Evolutionary conservation across 1,140 invertebrate species (phyloP).

Genomic region (Drosophila gunungcola): DNA sequence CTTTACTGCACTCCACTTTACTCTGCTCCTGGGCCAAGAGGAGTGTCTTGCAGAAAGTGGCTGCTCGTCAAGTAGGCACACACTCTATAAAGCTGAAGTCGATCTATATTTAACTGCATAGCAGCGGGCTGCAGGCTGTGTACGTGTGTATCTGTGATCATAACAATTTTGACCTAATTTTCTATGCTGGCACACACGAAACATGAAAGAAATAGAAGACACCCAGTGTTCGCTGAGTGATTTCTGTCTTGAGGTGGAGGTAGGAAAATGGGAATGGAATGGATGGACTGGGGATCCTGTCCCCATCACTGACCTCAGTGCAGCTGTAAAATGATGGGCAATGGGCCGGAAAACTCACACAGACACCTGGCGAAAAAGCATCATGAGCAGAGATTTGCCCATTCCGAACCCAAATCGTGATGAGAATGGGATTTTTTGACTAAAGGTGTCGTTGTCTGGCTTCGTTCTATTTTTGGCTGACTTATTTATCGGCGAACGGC

Average conservation of each 20-base stretch:
- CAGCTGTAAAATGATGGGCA: conserved; percentile 66
- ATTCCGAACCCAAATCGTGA: conserved; percentile 6
- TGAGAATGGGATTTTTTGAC: conserved; percentile 27
- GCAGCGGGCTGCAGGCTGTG: conserved; percentile 33
- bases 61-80: conserved; percentile 67
- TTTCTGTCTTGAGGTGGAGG: conserved; percentile 34
- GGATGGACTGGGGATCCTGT: conserved; percentile 25
- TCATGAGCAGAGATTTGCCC: not conserved
- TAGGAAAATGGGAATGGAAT: conserved; percentile 20
- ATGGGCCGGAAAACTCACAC: conserved; percentile 49
- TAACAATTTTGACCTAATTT: conserved; percentile 84
- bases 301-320: conserved; percentile 74
- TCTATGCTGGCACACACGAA: conserved; percentile 49
- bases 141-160: conserved; percentile 65
- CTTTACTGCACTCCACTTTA: not conserved
- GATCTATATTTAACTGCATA: conserved; percentile 77
- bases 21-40: conserved; percentile 2
- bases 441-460: conserved; percentile 51
- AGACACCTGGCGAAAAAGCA: conserved; percentile 11
- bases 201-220: conserved; percentile 57
- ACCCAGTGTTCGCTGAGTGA: conserved; percentile 49
- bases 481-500: conserved; percentile 73
- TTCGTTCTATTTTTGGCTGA: conserved; percentile 58
- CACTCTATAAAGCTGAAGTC: conserved; percentile 60
- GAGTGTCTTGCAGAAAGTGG: conserved; percentile 58